Evolutionary conservation across 2,888 invertebrate genomes (phyloP), one percentile per base, ranked within the genome.

Genomic region (Aphodius sticticus): DNA sequence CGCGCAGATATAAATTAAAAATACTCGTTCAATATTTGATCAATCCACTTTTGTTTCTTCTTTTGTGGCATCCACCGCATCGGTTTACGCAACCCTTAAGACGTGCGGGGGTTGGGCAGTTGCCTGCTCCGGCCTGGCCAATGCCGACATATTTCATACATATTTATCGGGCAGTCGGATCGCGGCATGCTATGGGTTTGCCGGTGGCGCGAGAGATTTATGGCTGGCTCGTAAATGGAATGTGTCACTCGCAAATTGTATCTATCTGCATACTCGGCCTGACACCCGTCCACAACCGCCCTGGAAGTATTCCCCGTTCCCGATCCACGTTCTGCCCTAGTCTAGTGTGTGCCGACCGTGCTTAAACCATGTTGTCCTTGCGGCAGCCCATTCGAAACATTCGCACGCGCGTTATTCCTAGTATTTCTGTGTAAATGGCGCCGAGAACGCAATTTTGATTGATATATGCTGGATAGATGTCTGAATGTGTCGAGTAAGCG

Each of bases 201-300:
- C 81, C 82, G 83, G 84, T 84, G 83, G 83, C 82, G 80, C 80
- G 79, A 82, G 83, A 84, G 85, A 86, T 86, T 86, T 86, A 86
- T 86, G 85, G 85, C 84, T 82, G 81, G 81, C 74, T 83, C 83
- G 85, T 84, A 86, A 87, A 87, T 87, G 87, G 87, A 86, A 86
- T 86, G 84, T 85, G 86, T 86, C 86, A 86, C 83, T 83, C 83
- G 85, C 86, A 86, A 86, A 86, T 86, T 86, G 86, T 80, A 78
- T 86, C 84, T 85, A 85, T 86, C 84, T 86, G 83, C 85, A 84
- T 84, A 81, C 81, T 82, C n/a, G 36, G 74, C 35, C 74, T 37
- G 37, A 74, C 74, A 74, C 53, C 53, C 36, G 74, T 36, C 74
- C 74, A 15, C 74, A 74, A 12, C 53, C 53, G 12, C 53, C 82